A percentile compares a stretch with the other conserved stretches of the same genome.
Conservation (phyloP, 2,113 vertebrate species). For the Atractosteus spatula region DNA sequence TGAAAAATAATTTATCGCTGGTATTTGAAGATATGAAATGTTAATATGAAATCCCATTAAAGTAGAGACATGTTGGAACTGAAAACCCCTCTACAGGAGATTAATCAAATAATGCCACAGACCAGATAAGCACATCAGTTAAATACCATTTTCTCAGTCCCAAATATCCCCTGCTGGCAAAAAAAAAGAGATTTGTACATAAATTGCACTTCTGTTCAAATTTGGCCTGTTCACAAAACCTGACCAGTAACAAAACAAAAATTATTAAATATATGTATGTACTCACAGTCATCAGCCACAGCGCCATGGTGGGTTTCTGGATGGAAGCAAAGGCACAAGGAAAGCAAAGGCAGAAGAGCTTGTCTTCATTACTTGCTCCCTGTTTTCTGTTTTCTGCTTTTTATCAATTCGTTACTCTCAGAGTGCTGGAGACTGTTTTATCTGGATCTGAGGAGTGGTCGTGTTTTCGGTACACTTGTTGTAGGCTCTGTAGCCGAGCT, state of each 20-base stretch:
- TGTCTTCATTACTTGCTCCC: constrained; percentile 8
- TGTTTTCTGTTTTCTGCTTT: not conserved
- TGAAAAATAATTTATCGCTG: too few species aligned
- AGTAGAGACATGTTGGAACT: too few species aligned
- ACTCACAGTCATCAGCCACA: not conserved
- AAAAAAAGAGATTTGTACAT: not conserved
- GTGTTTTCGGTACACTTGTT: not conserved
- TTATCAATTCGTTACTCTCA: not conserved
- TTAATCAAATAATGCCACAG: too few species aligned
- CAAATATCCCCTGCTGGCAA: too few species aligned
- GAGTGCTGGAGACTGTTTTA: too few species aligned
- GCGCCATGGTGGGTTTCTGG: not conserved
- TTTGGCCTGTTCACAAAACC: not conserved
- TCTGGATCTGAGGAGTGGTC: too few species aligned
- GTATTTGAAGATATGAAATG: too few species aligned
- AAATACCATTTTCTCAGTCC: too few species aligned
- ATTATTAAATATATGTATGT: not conserved
- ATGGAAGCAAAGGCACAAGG: constrained; percentile 40
- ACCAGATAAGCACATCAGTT: too few species aligned
- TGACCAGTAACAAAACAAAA: not conserved
- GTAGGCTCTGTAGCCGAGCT: not conserved
- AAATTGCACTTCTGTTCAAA: not conserved
- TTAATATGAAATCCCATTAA: too few species aligned
- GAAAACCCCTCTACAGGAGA: too few species aligned
- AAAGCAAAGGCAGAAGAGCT: constrained; percentile 26